Evolutionary conservation across 2,888 invertebrate genomes (phyloP), one percentile per base, ranked within the genome.

Genomic region (Heliconius sara): DNA sequence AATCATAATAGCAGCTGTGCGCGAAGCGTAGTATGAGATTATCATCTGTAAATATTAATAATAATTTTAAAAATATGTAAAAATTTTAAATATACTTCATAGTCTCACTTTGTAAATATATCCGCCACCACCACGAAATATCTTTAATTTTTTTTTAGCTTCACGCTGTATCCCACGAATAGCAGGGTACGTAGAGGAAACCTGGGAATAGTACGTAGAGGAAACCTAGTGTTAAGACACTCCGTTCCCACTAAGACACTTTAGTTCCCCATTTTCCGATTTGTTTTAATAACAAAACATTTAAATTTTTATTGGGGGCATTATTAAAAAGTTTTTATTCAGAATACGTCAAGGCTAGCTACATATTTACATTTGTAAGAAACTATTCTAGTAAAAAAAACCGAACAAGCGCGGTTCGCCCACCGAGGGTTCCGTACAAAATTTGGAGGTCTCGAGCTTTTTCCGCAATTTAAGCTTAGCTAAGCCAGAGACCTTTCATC

Each of bases 1-100:
- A 80, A 83, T 96, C 95, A 83, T 95, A 92, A 82, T 95, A 95
- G 84, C 96, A 95, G 84, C 96, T 95, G 86, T 95, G 95, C 1
- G 96, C 88, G 85, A 96, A 96, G 83, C 96, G 89, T 43, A 89
- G 84, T 19, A 96, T 84, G n/a, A 96, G 86, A 52, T 87, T 89
- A 79, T 96, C 95, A 85, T 95, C 96, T 96, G 91, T 70, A 95
- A 95, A 43, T 25, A 39, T n/a, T 60, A n/a, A n/a, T 9, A 60
- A n/a, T 57, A n/a, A 22, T 57, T 9, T 22, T 66, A 34, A 66
- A 30, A 2, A 52, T 34, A 34, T n/a, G n/a, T 34, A 34, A 34
- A 34, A 7, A 34, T 5, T 5, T 34, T 34, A 9, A 34, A 34
- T 34, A 34, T 34, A 34, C 34, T 9, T 34, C 7, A 34, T 34